Evolutionary conservation across 2,113 vertebrate genomes (phyloP).

Genomic region (Micromys minutus): DNA sequence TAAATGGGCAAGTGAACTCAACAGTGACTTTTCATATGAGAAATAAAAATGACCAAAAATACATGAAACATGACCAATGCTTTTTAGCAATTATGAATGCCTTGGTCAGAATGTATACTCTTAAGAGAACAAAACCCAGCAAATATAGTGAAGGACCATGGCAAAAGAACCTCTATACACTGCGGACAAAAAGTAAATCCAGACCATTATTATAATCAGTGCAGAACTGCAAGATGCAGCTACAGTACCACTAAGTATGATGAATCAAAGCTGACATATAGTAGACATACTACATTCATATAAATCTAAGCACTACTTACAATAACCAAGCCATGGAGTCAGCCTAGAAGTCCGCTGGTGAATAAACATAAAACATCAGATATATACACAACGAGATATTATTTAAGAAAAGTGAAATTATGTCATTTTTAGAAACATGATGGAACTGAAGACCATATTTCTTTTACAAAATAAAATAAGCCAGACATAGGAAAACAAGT

Average conservation of each 20-base stretch:
- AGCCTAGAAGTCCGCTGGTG: background rate
- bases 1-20: background rate
- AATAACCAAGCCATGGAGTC: background rate
- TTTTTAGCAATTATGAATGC: background rate
- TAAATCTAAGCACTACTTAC: background rate
- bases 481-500: background rate
- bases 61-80: background rate
- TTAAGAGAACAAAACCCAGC: background rate
- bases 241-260: background rate
- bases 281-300: background rate
- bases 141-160: background rate
- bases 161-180: background rate
- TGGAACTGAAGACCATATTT: background rate
- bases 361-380: too few relatives aligned
- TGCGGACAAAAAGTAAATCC: background rate
- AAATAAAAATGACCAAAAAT: background rate
- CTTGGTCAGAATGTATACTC: background rate
- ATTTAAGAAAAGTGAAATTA: background rate
- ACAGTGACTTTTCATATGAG: background rate
- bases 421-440: background rate
- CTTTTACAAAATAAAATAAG: background rate
- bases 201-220: background rate
- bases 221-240: background rate
- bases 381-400: background rate
- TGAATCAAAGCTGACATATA: background rate